Base-by-base conservation (phyloP, 2,888 invertebrate species). In the Leptarthrus brevirostris region DNA sequence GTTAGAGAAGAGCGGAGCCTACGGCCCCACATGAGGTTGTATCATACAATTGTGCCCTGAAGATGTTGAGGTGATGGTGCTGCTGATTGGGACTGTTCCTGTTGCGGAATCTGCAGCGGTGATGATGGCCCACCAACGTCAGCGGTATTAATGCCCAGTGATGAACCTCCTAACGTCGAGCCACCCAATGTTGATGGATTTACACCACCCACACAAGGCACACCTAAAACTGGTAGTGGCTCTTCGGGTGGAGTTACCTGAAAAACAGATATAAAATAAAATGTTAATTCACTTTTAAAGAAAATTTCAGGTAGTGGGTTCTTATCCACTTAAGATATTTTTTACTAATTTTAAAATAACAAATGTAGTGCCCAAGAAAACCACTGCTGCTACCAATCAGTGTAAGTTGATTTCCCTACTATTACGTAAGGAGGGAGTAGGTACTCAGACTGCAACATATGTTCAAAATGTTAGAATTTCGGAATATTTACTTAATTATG, bases 41-140 rank as follows among this genome's bases (percentile, higher is more conserved):
- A 94, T 95, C 94, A 95, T 93, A 95, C 95, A 86, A 95, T 94
- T 82, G 95, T 95, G 79, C 95, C 95, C 86, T 94, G 94, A 76
- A 94, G 86, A 82, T 93, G 92, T 82, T 92, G 92, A 16, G 92
- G 86, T 76, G 82, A 86, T 77, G 82, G 81, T 76, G 81, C 74
- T 73, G 86, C 86, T 34, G 86, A 81, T 74, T 77, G 77, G 53
- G 78, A 77, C 61, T 80, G 81, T 6, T 85, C 81, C 10, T 84
- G 80, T 76, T 81, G 83, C 36, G 80, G 83, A 74, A 90, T 88
- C 79, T 91, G 90, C 2, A 91, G 88, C 0, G 90, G 89, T 8
- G 90, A 80, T 78, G 88, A 88, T 64, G 90, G 89, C 3, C 90
- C 82, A 18, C 61, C 81, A 74, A 82, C 64, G 56, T 85, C 85